Evolutionary conservation across 1,140 invertebrate genomes (phyloP).

Genomic region (Cyclargus thomasi): DNA sequence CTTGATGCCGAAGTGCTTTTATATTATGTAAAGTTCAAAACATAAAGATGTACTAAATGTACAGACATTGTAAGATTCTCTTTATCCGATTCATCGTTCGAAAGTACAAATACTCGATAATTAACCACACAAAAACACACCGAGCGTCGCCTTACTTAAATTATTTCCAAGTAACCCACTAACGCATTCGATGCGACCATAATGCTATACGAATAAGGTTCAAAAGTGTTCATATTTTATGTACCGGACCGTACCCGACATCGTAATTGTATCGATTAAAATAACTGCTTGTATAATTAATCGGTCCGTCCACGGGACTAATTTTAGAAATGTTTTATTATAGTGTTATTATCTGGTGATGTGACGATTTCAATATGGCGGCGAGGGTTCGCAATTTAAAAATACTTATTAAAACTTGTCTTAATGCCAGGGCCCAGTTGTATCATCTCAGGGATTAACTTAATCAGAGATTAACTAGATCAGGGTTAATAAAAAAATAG

Average conservation of each 20-base stretch:
- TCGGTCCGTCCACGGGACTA: not conserved
- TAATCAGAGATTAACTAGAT: no score
- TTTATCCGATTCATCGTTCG: not conserved
- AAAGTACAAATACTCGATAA: not conserved
- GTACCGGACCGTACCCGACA: not conserved
- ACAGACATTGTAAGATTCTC: not conserved
- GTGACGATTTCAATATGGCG: not conserved
- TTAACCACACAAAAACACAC: not conserved
- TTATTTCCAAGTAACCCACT: not conserved
- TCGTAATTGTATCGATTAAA: slow-evolving; percentile 2
- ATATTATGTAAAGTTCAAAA: no score
- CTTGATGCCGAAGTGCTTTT: no score
- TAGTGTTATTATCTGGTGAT: not conserved
- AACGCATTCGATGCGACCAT: not conserved
- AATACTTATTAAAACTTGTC: not conserved
- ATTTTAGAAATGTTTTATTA: not conserved
- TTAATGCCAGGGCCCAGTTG: not conserved
- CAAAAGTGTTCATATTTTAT: not conserved
- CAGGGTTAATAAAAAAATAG: no score
- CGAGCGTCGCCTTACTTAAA: not conserved
- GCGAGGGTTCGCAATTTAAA: not conserved
- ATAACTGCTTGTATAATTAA: slow-evolving; percentile 6
- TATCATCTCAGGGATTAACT: not conserved
- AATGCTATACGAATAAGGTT: not conserved
- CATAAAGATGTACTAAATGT: no score